phyloP scores from a whole-genome alignment of 2,888 invertebrate species.

The Dexiosoma caninum region DNA sequence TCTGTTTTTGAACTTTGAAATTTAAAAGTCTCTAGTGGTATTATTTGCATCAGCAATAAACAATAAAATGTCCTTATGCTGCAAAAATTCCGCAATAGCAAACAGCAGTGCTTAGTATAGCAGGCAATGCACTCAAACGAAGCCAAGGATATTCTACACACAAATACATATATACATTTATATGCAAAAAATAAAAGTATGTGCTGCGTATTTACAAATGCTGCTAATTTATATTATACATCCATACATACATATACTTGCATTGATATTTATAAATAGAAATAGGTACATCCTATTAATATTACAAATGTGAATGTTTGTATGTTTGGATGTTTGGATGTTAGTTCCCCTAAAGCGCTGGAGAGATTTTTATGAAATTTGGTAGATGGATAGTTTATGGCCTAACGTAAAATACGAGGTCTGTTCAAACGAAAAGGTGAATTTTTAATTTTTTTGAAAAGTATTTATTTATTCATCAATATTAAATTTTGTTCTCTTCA shows the following conservation, averaged over 20 bases:
- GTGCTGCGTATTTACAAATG: background rate
- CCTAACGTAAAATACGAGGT: too few species aligned
- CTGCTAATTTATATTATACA: background rate
- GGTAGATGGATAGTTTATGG: too few species aligned
- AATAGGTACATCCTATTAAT: too few species aligned
- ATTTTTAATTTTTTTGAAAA: too few species aligned
- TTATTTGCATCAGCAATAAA: background rate
- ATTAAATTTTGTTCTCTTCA: too few species aligned
- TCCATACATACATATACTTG: background rate
- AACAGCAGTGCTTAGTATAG: background rate
- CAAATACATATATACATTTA: slow-evolving; percentile 22
- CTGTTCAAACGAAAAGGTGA: too few species aligned
- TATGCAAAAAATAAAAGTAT: background rate
- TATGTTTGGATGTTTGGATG: too few species aligned
- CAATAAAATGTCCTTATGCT: slow-evolving; percentile 32
- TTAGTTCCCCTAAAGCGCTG: too few species aligned
- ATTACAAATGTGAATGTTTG: too few species aligned
- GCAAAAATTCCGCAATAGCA: background rate
- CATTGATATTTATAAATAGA: background rate
- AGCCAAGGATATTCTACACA: slow-evolving; percentile 64
- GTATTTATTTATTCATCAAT: too few species aligned
- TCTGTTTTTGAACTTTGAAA: slow-evolving; percentile 34
- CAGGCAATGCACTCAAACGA: slow-evolving; percentile 63
- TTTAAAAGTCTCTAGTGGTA: background rate
- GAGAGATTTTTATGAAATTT: too few species aligned